These are phyloP conservation scores for Pseudochromis fuscus DNA, from an alignment of 2,797 vertebrate species.

Conservation along the genomic window DNA sequence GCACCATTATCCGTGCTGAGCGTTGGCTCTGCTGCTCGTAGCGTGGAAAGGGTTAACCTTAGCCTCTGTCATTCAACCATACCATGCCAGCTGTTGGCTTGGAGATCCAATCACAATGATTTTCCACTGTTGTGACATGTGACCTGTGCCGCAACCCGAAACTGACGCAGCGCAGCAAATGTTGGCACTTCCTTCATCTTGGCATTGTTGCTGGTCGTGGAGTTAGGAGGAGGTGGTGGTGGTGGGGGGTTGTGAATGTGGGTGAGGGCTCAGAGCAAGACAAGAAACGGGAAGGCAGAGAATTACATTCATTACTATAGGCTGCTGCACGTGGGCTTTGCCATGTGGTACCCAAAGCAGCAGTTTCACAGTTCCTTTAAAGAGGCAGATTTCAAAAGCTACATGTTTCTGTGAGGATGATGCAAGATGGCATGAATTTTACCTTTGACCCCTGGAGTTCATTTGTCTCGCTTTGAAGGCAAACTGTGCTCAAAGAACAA, in stretches of 20 bases:
- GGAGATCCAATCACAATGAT: conserved; percentile 86
- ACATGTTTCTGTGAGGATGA: neutral
- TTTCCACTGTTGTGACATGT: conserved; percentile 89
- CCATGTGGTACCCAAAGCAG: conserved; percentile 22
- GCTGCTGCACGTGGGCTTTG: conserved; percentile 25
- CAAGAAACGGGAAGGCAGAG: conserved; percentile 33
- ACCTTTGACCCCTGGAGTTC: conserved; percentile 2
- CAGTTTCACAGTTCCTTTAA: conserved; percentile 19
- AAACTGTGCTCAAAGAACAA: neutral
- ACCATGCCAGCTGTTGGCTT: conserved; percentile 83
- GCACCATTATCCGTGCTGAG: conserved; percentile 15
- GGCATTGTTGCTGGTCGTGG: conserved; percentile 49
- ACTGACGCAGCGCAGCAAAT: conserved; percentile 81
- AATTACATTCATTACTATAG: conserved; percentile 32
- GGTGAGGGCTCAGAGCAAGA: conserved; percentile 44
- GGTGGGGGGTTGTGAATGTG: conserved; percentile 50
- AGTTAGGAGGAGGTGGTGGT: conserved; percentile 31
- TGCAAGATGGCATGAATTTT: neutral
- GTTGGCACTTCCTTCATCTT: conserved; percentile 79
- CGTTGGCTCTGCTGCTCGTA: conserved; percentile 20
- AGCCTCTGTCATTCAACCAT: conserved; percentile 76
- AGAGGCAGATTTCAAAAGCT: conserved; percentile 12
- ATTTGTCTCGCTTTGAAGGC: neutral
- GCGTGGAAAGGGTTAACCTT: conserved; percentile 74
- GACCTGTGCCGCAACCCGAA: conserved; percentile 83